These are phyloP conservation scores for Caenorhabditis sinica DNA, from an alignment of 2,888 invertebrate genomes.

Conservation along the genomic window DNA sequence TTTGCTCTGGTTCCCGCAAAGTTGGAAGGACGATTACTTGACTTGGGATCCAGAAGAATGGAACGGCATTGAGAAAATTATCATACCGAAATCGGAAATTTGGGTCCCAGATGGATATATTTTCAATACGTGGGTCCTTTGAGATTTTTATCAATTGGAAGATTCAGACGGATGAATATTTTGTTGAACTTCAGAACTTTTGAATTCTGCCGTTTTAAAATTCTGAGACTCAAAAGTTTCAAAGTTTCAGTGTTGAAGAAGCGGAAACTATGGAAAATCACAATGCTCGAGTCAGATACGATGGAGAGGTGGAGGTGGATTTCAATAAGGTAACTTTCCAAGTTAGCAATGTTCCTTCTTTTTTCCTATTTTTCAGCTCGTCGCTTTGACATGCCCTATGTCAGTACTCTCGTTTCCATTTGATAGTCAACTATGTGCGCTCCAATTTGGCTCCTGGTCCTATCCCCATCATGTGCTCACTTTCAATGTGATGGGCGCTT, in stretches of 20 bases:
- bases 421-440: constrained; percentile 73
- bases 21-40: constrained; percentile 75
- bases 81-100: constrained; percentile 71
- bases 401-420: constrained; percentile 75
- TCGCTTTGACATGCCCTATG: constrained; percentile 75
- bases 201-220: neutral
- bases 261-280: constrained; percentile 72
- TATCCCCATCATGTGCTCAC: constrained; percentile 72
- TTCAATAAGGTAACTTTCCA: constrained; percentile 69
- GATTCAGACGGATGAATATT: no score
- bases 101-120: constrained; percentile 78
- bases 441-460: constrained; percentile 77
- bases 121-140: constrained; percentile 71
- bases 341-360: neutral
- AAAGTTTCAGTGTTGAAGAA: constrained; percentile 71
- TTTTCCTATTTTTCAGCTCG: constrained; percentile 58
- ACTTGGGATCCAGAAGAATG: constrained; percentile 74
- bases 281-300: constrained; percentile 71
- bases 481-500: constrained; percentile 63
- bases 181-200: neutral
- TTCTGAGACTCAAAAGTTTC: neutral
- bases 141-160: no score
- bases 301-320: constrained; percentile 75
- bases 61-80: constrained; percentile 73
- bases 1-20: constrained; percentile 75